Conservation (phyloP, 1,140 invertebrate genomes). For the Heliothis subflexa region DNA sequence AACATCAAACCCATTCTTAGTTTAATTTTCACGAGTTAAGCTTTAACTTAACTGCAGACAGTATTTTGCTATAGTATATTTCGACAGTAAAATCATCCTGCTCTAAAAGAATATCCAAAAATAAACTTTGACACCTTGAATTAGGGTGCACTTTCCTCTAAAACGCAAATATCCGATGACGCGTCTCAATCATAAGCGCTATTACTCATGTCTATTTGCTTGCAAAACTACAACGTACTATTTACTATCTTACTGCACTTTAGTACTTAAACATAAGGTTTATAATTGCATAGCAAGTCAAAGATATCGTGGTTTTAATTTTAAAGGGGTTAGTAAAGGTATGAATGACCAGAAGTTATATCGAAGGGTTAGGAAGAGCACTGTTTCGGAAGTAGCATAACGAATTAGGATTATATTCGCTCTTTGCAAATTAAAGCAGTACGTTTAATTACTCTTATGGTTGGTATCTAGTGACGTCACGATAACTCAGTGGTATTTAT, state of each 20-base stretch:
- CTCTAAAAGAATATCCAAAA: not conserved
- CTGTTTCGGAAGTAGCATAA: not conserved
- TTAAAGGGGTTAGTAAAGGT: conserved; percentile 12
- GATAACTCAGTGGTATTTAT: not conserved
- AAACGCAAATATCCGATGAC: not conserved
- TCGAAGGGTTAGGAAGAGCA: conserved; percentile 5
- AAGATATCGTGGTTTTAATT: not conserved
- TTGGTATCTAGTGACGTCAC: conserved; percentile 9
- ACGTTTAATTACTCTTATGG: conserved; percentile 27
- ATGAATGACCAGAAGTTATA: conserved; percentile 25
- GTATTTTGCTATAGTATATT: not conserved
- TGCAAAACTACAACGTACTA: not conserved
- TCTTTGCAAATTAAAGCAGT: conserved; percentile 24
- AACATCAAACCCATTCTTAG: no score
- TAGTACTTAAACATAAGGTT: not conserved
- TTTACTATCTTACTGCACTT: not conserved
- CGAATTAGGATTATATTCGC: conserved; percentile 29
- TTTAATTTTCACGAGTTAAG: no score
- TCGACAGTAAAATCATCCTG: not conserved
- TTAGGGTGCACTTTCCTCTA: not conserved
- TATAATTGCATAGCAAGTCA: not conserved
- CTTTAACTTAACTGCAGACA: not conserved
- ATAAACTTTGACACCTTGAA: not conserved
- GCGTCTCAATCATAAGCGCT: conserved; percentile 37
- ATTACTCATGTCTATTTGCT: conserved; percentile 27